Evolutionary conservation across 1,140 invertebrate species (phyloP).

Genomic region (Metopolophium dirhodum): DNA sequence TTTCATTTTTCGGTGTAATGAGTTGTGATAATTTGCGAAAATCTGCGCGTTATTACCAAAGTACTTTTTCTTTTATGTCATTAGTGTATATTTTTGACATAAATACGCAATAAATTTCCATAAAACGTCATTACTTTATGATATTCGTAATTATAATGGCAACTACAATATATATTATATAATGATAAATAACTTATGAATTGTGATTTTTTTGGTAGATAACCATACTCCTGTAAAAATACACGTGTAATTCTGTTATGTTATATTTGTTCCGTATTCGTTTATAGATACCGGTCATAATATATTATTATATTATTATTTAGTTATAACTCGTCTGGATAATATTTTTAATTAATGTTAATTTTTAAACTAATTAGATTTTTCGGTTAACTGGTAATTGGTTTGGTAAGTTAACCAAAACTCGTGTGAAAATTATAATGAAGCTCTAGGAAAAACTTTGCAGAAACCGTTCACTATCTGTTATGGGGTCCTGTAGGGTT

Average conservation of each 20-base stretch:
- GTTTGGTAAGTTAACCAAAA: constrained; percentile 22
- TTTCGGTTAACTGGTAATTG: constrained; percentile 27
- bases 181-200: neutral
- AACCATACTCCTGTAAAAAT: neutral
- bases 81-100: neutral
- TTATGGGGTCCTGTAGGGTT: neutral
- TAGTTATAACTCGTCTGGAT: constrained; percentile 20
- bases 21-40: too few species aligned
- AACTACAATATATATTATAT: too few species aligned
- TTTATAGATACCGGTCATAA: neutral
- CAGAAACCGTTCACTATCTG: constrained; percentile 42
- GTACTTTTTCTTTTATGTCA: neutral
- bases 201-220: neutral
- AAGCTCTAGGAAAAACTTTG: constrained; percentile 39
- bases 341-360: constrained; percentile 34
- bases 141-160: neutral
- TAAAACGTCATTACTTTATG: neutral
- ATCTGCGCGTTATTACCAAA: too few species aligned
- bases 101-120: neutral
- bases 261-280: neutral
- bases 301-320: constrained; percentile 8
- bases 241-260: neutral
- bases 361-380: constrained; percentile 25
- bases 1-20: too few species aligned
- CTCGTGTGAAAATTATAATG: constrained; percentile 39